Percentiles rank a stretch among this genome's conserved stretches.
These are phyloP conservation scores for Metridium senile DNA, from an alignment of 92 coral and sea anemone species.

Conservation along the genomic window DNA sequence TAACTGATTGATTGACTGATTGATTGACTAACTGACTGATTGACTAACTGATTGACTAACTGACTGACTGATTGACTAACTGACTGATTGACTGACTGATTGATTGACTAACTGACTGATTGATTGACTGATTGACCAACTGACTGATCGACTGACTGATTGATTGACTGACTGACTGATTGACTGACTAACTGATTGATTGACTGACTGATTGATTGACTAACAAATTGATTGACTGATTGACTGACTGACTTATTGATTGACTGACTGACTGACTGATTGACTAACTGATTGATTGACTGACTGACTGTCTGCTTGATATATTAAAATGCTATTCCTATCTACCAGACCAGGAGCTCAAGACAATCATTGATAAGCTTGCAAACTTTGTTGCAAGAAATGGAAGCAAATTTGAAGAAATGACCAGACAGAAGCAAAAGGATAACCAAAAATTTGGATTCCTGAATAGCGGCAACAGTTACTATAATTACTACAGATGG, in stretches of 20 bases:
- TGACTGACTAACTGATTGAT: neutral
- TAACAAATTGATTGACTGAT: no score
- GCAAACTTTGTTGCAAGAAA: conserved; percentile 99
- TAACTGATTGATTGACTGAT: neutral
- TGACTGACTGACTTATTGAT: neutral
- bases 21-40: neutral
- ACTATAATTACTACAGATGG: conserved; percentile 96
- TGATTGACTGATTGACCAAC: neutral
- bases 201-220: neutral
- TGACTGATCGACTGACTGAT: neutral
- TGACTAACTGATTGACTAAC: neutral
- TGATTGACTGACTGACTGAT: no score
- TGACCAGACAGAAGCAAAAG: conserved; percentile 95
- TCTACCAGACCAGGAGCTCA: conserved; percentile 85
- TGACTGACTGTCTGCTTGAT: neutral
- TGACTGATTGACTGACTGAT: neutral
- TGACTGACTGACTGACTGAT: neutral
- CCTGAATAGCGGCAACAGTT: conserved; percentile 82
- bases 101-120: neutral
- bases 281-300: neutral
- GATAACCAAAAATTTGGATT: conserved; percentile 93
- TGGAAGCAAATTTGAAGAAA: conserved; percentile 98
- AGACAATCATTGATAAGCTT: conserved; percentile 93
- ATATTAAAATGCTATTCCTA: no score
- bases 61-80: neutral